These are phyloP conservation scores for Odontamblyopus rebecca DNA, from an alignment of 2,797 vertebrate genomes.

Conservation along the genomic window DNA sequence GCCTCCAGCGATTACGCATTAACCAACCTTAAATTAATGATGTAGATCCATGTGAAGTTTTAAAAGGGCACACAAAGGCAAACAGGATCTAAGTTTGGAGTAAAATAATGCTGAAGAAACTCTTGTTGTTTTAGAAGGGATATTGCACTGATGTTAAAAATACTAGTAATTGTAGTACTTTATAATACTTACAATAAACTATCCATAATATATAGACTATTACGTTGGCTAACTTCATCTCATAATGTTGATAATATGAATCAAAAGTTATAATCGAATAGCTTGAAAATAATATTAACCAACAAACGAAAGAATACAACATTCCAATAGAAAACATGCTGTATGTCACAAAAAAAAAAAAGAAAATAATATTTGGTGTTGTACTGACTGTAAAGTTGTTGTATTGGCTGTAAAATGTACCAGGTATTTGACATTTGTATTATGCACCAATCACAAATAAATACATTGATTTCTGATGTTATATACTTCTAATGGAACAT, in stretches of 20 bases:
- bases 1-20: slow-evolving; percentile 7
- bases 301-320: neutral
- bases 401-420: too few relatives aligned
- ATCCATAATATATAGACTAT: neutral
- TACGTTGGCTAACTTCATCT: neutral
- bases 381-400: too few relatives aligned
- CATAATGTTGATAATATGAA: neutral
- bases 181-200: neutral
- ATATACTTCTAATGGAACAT: too few relatives aligned
- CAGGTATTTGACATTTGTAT: too few relatives aligned
- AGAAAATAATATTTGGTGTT: too few relatives aligned
- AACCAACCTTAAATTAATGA: slow-evolving; percentile 25
- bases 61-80: neutral
- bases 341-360: too few relatives aligned
- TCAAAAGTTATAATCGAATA: neutral
- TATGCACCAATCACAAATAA: too few relatives aligned
- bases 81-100: neutral
- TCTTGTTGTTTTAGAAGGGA: neutral
- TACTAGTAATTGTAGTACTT: neutral
- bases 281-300: neutral
- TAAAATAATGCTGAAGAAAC: neutral
- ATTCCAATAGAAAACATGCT: too few relatives aligned
- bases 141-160: neutral
- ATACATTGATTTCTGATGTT: too few relatives aligned
- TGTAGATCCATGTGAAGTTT: slow-evolving; percentile 5